Conservation (phyloP, 2,888 invertebrate genomes). For the Phyllotreta striolata region DNA sequence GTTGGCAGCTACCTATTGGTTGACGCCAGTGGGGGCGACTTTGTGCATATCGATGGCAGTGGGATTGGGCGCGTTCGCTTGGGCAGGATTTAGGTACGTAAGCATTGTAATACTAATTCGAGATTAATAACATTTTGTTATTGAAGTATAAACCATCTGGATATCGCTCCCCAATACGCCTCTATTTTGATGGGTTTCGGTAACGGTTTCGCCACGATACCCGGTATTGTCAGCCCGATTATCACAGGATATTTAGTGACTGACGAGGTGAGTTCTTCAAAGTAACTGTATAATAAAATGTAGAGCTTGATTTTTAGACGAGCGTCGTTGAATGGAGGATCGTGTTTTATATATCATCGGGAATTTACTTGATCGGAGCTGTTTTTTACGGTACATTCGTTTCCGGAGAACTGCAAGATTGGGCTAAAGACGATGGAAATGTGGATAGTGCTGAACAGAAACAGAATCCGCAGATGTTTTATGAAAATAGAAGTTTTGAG, state of each 20-base stretch:
- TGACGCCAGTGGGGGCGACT: slow-evolving; percentile 72
- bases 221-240: slow-evolving; percentile 49
- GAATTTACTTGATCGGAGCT: slow-evolving; percentile 83
- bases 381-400: slow-evolving; percentile 82
- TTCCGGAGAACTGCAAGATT: slow-evolving; percentile 83
- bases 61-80: slow-evolving; percentile 90
- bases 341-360: slow-evolving; percentile 86
- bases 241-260: slow-evolving; percentile 47
- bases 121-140: slow-evolving; percentile 6
- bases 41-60: slow-evolving; percentile 87
- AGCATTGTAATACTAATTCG: too few relatives aligned
- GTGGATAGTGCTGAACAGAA: slow-evolving; percentile 9
- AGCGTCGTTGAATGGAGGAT: slow-evolving; percentile 81
- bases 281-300: neutral
- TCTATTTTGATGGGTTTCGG: slow-evolving; percentile 47
- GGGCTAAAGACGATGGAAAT: slow-evolving; percentile 40
- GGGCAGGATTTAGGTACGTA: slow-evolving; percentile 93
- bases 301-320: slow-evolving; percentile 60
- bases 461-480: slow-evolving; percentile 2
- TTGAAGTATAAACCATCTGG: slow-evolving; percentile 47
- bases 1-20: slow-evolving; percentile 80
- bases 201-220: slow-evolving; percentile 47
- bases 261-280: slow-evolving; percentile 32
- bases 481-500: slow-evolving; percentile 28
- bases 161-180: slow-evolving; percentile 48